Evolutionary conservation across 2,113 vertebrate genomes (phyloP), one percentile per base, ranked within the genome.

Genomic region (Phrynocephalus versicolor): DNA sequence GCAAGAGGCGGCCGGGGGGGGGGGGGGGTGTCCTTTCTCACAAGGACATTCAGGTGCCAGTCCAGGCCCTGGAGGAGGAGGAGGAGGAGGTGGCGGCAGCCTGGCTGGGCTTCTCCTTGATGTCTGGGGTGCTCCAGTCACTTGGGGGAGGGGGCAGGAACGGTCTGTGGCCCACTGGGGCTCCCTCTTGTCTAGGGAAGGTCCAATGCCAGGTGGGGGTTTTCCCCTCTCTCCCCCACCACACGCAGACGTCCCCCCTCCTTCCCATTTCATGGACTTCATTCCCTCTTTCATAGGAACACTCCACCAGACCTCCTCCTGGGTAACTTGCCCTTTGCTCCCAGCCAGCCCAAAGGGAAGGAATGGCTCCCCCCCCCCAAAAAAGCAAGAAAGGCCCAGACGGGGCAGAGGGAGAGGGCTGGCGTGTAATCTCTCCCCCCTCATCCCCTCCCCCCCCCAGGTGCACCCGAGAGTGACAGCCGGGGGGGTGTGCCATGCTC

Each of bases 161-260:
- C 5, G 45, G 45, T 5, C 45, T 6, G 5, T 5, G 45, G 45
- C 45, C 45, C 45, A 5, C 45, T 10, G 5, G 10, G 45, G 45
- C 45, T 51, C n/a, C n/a, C n/a, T n/a, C n/a, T n/a, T n/a, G n/a
- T n/a, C n/a, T 25, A 69, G 35, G 41, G 82, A 33, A 35, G 51
- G n/a, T n/a, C n/a, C 4, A 2, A 3, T 0, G 1, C n/a, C 1
- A 51, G 45, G 25, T 18, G 60, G 5, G 15, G 8, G 35, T 33
- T 41, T 64, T 65, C 15, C 35, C 64, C 64, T 25, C 1, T 14
- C 41, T 7, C 65, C 13, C 6, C 0, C 30, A 19, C 21, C 13
- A 41, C 23, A 3, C 64, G 19, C 62, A 21, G 6, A 6, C 62
- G 25, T 18, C 10, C 13, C 30, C 60, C 14, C 60, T 19, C 19